Conservation (phyloP, 35 echinoderm and acorn worm genomes). For the Nesometra sesokonis region DNA sequence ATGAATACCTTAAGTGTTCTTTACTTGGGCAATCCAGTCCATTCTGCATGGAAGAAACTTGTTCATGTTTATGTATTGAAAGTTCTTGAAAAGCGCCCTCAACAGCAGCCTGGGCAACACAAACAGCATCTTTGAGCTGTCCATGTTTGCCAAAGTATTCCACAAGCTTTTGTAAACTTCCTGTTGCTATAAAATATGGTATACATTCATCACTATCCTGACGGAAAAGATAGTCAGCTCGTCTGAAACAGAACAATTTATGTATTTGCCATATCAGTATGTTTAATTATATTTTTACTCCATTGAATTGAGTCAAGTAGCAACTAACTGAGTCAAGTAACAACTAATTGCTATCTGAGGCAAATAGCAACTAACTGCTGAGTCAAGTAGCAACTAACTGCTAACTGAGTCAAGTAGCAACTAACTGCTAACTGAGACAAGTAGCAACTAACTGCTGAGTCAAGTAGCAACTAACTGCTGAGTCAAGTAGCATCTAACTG, state of each 20-base stretch:
- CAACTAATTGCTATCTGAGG: too few relatives aligned
- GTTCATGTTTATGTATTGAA: background rate
- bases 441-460: too few relatives aligned
- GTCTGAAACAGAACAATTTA: slow-evolving; percentile 35
- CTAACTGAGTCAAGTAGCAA: too few relatives aligned
- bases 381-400: too few relatives aligned
- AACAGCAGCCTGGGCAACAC: slow-evolving; percentile 74
- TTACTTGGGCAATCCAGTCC: slow-evolving; percentile 26
- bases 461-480: too few relatives aligned
- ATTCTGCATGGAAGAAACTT: slow-evolving; percentile 25
- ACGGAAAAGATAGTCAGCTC: slow-evolving; percentile 45
- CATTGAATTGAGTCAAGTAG: too few relatives aligned
- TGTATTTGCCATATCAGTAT: background rate
- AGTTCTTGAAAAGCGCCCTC: slow-evolving; percentile 31
- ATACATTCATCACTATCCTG: slow-evolving; percentile 68
- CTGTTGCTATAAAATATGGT: slow-evolving; percentile 63
- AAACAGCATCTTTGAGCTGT: slow-evolving; percentile 71
- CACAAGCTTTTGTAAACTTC: slow-evolving; percentile 37
- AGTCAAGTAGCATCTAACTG: too few relatives aligned
- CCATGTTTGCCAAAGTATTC: slow-evolving; percentile 36
- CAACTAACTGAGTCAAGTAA: too few relatives aligned
- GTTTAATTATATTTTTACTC: background rate
- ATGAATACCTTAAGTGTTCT: slow-evolving; percentile 11
- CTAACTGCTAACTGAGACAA: too few relatives aligned
- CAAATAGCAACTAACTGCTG: too few relatives aligned